A percentile compares a stretch with the other conserved stretches of the same genome.
phyloP scores from a whole-genome alignment of 2,888 invertebrate species.

The Diarsia mendica region DNA sequence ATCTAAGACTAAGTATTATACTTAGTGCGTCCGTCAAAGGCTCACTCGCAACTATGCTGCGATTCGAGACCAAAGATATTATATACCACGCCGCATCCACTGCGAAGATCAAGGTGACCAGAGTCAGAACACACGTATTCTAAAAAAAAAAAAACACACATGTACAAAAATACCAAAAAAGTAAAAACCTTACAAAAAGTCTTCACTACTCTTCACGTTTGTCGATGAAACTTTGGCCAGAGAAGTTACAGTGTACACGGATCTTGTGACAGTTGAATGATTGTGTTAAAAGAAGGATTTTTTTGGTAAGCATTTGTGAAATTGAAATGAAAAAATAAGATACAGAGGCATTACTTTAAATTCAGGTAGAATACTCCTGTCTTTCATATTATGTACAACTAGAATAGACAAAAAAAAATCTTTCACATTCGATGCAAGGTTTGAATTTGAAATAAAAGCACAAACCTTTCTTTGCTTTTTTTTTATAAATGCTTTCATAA shows the following conservation, averaged over 20 bases:
- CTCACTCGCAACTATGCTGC: constrained; percentile 52
- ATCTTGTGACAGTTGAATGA: background rate
- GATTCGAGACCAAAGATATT: constrained; percentile 51
- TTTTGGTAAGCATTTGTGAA: background rate
- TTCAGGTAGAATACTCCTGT: background rate
- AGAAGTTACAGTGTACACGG: background rate
- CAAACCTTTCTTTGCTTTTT: background rate
- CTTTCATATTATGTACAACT: background rate
- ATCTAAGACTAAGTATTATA: no score
- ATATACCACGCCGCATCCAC: constrained; percentile 62
- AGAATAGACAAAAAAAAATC: background rate
- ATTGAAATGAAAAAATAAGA: background rate
- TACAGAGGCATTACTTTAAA: background rate
- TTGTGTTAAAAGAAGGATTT: background rate
- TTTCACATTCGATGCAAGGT: background rate
- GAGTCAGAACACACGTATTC: constrained; percentile 32
- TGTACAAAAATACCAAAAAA: constrained; percentile 19
- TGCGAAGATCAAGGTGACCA: constrained; percentile 64
- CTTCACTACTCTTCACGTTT: constrained; percentile 36
- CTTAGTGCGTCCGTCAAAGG: constrained; percentile 43
- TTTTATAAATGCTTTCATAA: no score
- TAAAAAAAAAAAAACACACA: background rate
- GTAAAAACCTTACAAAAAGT: constrained; percentile 24
- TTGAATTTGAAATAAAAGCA: background rate
- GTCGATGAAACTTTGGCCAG: constrained; percentile 15